Conservation (phyloP, 1,140 invertebrate species). For the Latrodectus geometricus region DNA sequence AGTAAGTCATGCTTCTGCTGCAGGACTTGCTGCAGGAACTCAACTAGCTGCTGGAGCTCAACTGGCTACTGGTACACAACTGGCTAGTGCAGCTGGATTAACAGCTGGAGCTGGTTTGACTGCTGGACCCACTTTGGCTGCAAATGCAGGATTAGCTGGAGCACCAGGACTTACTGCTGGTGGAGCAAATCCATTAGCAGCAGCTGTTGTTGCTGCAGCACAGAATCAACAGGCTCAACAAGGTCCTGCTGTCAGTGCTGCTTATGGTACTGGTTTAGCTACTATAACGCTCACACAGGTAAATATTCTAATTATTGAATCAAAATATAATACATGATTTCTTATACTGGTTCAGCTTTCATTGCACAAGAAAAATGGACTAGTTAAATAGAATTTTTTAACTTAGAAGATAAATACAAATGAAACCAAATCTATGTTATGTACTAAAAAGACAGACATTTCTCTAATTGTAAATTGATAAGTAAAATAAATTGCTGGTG, state of each 20-base stretch:
- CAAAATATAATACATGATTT: background rate
- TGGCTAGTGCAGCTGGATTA: constrained; percentile 18
- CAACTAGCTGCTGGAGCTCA: constrained; percentile 11
- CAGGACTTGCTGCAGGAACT: constrained; percentile 24
- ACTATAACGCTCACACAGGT: constrained; percentile 61
- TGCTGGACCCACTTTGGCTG: background rate
- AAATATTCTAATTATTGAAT: background rate
- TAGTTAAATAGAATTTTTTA: background rate
- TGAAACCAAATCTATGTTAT: background rate
- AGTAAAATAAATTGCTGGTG: no score
- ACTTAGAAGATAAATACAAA: background rate
- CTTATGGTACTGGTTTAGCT: constrained; percentile 60
- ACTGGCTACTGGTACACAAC: background rate
- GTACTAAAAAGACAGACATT: no score
- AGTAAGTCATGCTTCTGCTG: constrained; percentile 43
- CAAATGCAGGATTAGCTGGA: constrained; percentile 23
- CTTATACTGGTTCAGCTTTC: background rate
- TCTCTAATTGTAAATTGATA: no score
- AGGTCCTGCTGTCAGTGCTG: constrained; percentile 44
- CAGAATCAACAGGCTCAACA: constrained; percentile 56
- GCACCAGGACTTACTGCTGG: constrained; percentile 34
- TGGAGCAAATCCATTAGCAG: constrained; percentile 39
- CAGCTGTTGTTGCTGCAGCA: constrained; percentile 53
- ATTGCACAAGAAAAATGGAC: background rate
- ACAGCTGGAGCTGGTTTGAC: constrained; percentile 19